Evolutionary conservation across 2,797 vertebrate species (phyloP), one percentile per base, ranked within the genome.

Genomic region (Gypaetus barbatus): DNA sequence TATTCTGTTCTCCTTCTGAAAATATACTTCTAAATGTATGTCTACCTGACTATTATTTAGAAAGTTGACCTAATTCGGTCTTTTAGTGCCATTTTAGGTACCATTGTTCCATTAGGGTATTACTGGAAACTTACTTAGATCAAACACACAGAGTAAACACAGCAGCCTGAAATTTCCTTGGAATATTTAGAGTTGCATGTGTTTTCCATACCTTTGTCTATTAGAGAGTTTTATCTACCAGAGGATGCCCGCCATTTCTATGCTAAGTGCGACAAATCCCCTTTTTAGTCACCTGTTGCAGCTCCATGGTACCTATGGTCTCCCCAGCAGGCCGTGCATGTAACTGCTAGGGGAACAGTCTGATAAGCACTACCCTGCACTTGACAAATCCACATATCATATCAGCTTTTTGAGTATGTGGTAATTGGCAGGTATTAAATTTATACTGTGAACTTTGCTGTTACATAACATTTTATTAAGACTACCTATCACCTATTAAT

Each of bases 301-400:
- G 31, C 17, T 44, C 15, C 3, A 1, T 31, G 48, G 11, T 46
- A 27, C 18, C 44, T 70, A 1, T 9, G 28, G 9, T 79, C 33
- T 78, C 33, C 24, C 54, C 25, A 63, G 33, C 30, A 54, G 31
- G 7, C 33, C 0, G 0, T 27, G 16, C 18, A 13, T 0, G 0
- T 25, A 49, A 18, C 30, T 41, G 21, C 12, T 44, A 18, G 48
- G 41, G 63, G 49, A 74, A 31, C 0, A 2, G 7, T 56, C 33
- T 73, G 18, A 28, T 58, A 48, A 75, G 28, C 13, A 25, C 27
- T 56, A 43, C 11, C 2, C 19, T 68, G 46, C 41, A 21, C 49
- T 75, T 76, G 31, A 10, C 18, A 86, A 69, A 78, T 68, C 21
- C 31, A 10, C 61, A 19, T 69, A 52, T 37, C 0, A 0, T 33